Evolutionary conservation across 2,113 vertebrate genomes (phyloP), one percentile per base, ranked within the genome.

Genomic region (Pseudopodoces humilis): DNA sequence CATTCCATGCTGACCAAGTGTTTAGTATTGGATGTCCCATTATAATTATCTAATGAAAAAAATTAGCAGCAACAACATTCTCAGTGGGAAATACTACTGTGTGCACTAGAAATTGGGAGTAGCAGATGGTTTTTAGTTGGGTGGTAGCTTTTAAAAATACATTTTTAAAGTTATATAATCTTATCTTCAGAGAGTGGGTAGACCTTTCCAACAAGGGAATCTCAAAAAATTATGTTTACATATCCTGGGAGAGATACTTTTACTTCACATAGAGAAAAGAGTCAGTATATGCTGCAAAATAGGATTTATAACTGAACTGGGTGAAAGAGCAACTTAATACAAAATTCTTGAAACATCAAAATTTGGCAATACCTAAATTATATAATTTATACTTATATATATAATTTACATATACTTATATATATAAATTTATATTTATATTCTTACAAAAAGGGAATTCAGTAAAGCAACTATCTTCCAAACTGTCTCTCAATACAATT

Each of bases 121-220:
- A 82, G 68, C 70, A 92, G 58, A 85, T 85, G 50, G 60, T 2
- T 81, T 92, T 92, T 30, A 72, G 23, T 50, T 69, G 49, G 31
- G 69, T 31, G 46, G 69, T 62, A 69, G 62, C 37, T 89, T 93
- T 82, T 62, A 63, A 85, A 95, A 94, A 76, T 15, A 72, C 39
- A 65, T 30, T 92, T 82, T 65, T 76, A 8, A 72, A 92, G 46
- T 95, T 95, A 68, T 13, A 60, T 93, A 95, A 94, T 49, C 28
- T 75, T 77, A 55, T 81, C 55, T 83, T 86, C 67, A 69, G 70
- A 86, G 69, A 72, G 50, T 80, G 43, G 64, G 63, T 39, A 91
- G 86, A 62, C 58, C 23, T 85, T 88, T 33, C 16, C 70, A 89
- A 62, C 46, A 93, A 58, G 41, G 18, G 69, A 95, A 53, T 65